These are phyloP conservation scores for Ceratotherium simum DNA, from an alignment of 2,113 vertebrate genomes.

Conservation along the genomic window DNA sequence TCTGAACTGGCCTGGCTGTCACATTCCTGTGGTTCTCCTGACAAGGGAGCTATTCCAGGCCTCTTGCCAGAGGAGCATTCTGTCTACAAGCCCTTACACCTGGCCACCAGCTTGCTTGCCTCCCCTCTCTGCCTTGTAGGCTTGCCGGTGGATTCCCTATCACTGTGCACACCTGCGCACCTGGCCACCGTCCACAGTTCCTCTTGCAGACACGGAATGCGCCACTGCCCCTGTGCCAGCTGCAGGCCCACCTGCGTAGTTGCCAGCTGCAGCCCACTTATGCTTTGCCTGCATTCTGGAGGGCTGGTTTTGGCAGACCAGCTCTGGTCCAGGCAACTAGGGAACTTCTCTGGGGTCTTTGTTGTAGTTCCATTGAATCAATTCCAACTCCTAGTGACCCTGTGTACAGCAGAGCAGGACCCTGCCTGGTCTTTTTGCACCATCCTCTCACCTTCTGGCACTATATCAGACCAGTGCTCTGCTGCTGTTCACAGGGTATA, in stretches of 20 bases:
- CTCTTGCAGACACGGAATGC: not conserved
- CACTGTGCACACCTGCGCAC: not conserved
- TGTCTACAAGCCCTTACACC: not conserved
- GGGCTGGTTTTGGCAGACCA: not conserved
- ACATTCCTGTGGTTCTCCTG: not conserved
- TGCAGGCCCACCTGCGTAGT: fast-evolving
- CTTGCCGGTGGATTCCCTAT: not conserved
- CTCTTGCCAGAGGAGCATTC: not conserved
- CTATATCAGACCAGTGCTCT: too few species aligned
- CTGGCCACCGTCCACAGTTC: not conserved
- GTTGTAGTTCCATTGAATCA: too few species aligned
- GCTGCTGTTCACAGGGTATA: too few species aligned
- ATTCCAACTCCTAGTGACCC: too few species aligned
- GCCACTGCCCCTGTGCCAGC: not conserved
- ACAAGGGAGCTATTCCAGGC: not conserved
- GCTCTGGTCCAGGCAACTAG: not conserved
- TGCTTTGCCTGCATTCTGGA: not conserved
- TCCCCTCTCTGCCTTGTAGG: not conserved
- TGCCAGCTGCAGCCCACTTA: not conserved
- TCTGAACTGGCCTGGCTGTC: not conserved
- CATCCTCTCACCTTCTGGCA: too few species aligned
- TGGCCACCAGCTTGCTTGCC: not conserved
- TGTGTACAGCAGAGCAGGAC: too few species aligned
- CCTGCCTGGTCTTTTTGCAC: too few species aligned
- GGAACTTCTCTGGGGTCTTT: not conserved